Conservation (phyloP, 2,113 vertebrate genomes). For the Tupaia chinensis region DNA sequence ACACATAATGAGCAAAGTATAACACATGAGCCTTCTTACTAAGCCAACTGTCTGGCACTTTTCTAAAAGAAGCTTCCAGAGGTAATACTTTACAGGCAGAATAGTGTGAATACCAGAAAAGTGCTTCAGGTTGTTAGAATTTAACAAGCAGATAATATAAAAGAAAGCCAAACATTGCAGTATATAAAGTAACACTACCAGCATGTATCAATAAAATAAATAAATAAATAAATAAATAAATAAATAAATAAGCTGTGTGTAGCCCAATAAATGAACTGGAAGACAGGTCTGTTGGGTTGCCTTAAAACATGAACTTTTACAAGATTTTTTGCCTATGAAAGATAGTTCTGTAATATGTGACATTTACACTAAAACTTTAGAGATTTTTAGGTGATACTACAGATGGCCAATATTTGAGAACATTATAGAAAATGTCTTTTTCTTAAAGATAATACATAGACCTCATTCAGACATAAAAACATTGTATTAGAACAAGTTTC, state of each 20-base stretch:
- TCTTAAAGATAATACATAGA: background rate
- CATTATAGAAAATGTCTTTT: background rate
- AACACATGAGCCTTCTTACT: background rate
- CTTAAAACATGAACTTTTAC: background rate
- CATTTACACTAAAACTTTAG: background rate
- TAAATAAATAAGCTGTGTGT: background rate
- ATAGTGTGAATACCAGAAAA: conserved; percentile 45
- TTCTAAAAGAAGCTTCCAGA: conserved; percentile 66
- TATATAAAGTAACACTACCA: background rate
- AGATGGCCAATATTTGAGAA: background rate
- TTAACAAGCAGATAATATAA: conserved; percentile 37
- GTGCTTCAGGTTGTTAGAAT: background rate
- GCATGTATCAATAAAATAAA: background rate
- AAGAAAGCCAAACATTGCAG: background rate
- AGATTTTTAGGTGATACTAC: background rate
- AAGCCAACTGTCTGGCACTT: conserved; percentile 55
- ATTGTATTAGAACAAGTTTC: background rate
- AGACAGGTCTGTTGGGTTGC: background rate
- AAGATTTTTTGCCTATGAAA: background rate
- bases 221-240: too few relatives aligned
- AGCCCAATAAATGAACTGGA: background rate
- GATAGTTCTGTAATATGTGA: background rate
- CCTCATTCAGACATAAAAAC: background rate
- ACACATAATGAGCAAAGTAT: background rate
- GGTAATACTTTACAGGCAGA: conserved; percentile 45